Evolutionary conservation across 2,888 invertebrate species (phyloP), one percentile per base, ranked within the genome.

Genomic region (Mesorhabditis belari): DNA sequence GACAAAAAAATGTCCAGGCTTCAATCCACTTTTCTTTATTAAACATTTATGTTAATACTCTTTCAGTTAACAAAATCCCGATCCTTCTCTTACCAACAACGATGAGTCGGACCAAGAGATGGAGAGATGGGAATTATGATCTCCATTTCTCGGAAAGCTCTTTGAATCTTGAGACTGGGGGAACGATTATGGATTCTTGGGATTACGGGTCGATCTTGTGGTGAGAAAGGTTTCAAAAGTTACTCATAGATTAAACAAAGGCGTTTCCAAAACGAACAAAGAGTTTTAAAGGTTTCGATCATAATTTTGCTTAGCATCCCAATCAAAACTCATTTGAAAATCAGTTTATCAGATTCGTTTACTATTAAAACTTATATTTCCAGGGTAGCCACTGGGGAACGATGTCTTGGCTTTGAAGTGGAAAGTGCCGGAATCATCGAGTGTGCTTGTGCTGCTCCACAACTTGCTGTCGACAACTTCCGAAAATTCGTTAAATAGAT

Each of bases 311-410:
- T n/a, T n/a, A n/a, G n/a, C n/a, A n/a, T n/a, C n/a, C n/a, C n/a
- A n/a, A n/a, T n/a, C n/a, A n/a, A n/a, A n/a, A n/a, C n/a, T n/a
- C n/a, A n/a, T n/a, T n/a, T n/a, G n/a, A n/a, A n/a, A n/a, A n/a
- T n/a, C n/a, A n/a, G n/a, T n/a, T n/a, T n/a, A n/a, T n/a, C n/a
- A n/a, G n/a, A n/a, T n/a, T n/a, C n/a, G n/a, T n/a, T n/a, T n/a
- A n/a, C n/a, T 17, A 35, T 17, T 6, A 35, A 17, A n/a, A 57
- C 6, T 29, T 23, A 29, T 19, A 23, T 61, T 21, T 64, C 55
- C 57, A 67, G 69, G 70, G 63, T 70, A 35, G 67, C 62, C 17
- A 64, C 70, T 21, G 70, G 70, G 19, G 70, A 70, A 52, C 67
- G 65, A 44, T 70, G 70, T 21, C 57, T 70, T 24, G 70, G 70